Evolutionary conservation across 2,797 vertebrate genomes (phyloP).

Genomic region (Eptatretus atami): DNA sequence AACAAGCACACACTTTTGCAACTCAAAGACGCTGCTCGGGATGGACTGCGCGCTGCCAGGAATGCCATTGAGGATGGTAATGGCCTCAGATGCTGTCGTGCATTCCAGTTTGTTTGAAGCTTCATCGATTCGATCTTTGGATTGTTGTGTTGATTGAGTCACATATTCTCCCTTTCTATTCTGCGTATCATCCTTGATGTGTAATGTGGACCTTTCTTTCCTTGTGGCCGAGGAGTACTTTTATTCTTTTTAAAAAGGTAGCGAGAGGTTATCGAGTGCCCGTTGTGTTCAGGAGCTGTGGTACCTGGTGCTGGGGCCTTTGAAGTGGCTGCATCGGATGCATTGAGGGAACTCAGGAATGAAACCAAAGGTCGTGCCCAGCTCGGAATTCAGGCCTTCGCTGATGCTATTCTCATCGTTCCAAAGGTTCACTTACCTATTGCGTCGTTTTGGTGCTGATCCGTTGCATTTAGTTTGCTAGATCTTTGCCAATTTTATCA

Average conservation of each 20-base stretch:
- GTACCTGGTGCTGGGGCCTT: constrained; percentile 50
- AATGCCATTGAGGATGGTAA: constrained; percentile 81
- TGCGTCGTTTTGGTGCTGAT: no score
- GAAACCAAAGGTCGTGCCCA: constrained; percentile 58
- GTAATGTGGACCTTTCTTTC: no score
- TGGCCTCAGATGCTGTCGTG: constrained; percentile 4
- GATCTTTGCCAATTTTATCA: background rate
- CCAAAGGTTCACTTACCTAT: constrained; percentile 33
- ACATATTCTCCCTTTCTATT: no score
- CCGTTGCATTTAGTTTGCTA: no score
- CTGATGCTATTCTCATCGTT: constrained; percentile 64
- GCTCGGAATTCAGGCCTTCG: constrained; percentile 71
- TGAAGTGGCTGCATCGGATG: constrained; percentile 55
- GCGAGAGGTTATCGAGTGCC: no score
- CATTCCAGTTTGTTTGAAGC: no score
- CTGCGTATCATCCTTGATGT: no score
- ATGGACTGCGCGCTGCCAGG: constrained; percentile 65
- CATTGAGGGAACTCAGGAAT: constrained; percentile 49
- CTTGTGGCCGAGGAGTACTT: no score
- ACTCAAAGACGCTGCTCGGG: constrained; percentile 71
- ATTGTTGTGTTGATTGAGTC: no score
- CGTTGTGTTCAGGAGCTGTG: constrained; percentile 25
- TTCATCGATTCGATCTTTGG: no score
- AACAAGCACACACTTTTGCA: constrained; percentile 84
- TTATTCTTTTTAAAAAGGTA: no score